These are phyloP conservation scores for Sparidentex hasta DNA, from an alignment of 2,797 vertebrate genomes.

Conservation along the genomic window DNA sequence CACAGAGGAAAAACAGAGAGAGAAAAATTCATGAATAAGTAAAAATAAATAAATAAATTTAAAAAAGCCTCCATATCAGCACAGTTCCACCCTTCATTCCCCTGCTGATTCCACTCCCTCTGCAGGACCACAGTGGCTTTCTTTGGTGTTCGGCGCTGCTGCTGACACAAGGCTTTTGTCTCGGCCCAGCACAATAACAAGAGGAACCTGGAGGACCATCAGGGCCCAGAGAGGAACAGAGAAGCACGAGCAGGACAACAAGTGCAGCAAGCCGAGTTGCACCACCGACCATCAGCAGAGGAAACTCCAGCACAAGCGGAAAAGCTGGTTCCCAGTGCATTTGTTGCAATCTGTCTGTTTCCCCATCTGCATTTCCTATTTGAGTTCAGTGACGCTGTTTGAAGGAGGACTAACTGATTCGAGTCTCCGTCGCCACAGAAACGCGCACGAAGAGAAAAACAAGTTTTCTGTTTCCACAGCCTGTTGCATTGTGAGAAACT, in stretches of 20 bases:
- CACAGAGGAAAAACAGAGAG: conserved; percentile 7
- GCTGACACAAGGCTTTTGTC: conserved; percentile 67
- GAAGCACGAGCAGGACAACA: conserved; percentile 33
- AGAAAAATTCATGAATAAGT: not conserved
- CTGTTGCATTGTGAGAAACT: conserved; percentile 7
- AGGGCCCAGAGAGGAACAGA: conserved; percentile 50
- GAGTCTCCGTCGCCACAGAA: conserved; percentile 11
- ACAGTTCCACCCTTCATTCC: not conserved
- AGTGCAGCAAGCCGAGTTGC: conserved; percentile 31
- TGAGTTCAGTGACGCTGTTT: conserved; percentile 54
- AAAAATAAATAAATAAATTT: not conserved
- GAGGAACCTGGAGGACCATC: conserved; percentile 56
- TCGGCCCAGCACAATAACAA: conserved; percentile 54
- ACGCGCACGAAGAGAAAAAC: conserved; percentile 6
- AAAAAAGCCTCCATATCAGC: conserved; percentile 19
- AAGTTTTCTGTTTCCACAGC: not conserved
- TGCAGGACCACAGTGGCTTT: conserved; percentile 38
- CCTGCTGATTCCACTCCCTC: conserved; percentile 14
- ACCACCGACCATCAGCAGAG: conserved; percentile 45
- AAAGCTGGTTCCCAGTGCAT: conserved; percentile 40
- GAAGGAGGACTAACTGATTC: conserved; percentile 24
- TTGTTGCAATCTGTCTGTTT: conserved; percentile 44
- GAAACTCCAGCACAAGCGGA: conserved; percentile 58
- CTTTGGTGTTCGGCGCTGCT: conserved; percentile 34
- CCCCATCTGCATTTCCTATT: conserved; percentile 29